Conservation (phyloP, 2,888 invertebrate species). For the Torymus tubicola region DNA sequence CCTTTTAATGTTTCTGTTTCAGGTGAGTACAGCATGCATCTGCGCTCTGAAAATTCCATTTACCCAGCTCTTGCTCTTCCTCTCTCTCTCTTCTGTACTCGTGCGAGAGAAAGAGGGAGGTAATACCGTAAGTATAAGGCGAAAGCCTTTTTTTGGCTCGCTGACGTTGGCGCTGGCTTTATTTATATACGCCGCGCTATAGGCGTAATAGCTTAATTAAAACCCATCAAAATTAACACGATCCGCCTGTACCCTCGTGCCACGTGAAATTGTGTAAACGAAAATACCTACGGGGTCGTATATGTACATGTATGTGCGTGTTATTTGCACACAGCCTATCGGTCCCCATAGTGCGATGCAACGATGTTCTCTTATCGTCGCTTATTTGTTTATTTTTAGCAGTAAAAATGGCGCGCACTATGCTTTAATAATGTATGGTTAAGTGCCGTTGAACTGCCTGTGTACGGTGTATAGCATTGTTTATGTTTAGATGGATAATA, state of each 20-base stretch:
- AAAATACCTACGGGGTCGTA: slow-evolving; percentile 10
- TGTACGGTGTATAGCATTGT: too few species aligned
- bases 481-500: too few species aligned
- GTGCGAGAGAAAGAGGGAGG: not conserved
- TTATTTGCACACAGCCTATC: not conserved
- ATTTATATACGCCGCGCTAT: slow-evolving; percentile 33
- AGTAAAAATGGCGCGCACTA: too few species aligned
- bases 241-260: slow-evolving; percentile 14
- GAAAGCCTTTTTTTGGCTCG: slow-evolving; percentile 26
- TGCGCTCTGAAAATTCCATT: slow-evolving; percentile 12
- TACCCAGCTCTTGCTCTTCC: not conserved
- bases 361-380: too few species aligned
- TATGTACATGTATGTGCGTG: not conserved
- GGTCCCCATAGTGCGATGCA: slow-evolving; percentile 31
- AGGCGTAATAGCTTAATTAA: slow-evolving; percentile 51
- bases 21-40: slow-evolving; percentile 32
- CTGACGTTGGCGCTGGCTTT: slow-evolving; percentile 15
- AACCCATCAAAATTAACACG: slow-evolving; percentile 52
- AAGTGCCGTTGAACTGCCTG: too few species aligned
- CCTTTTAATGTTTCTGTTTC: slow-evolving; percentile 18
- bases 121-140: slow-evolving; percentile 45
- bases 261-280: slow-evolving; percentile 27
- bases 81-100: not conserved
- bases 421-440: too few species aligned
- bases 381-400: too few species aligned